Evolutionary conservation across 2,113 vertebrate species (phyloP).

Genomic region (Dissostichus mawsoni): DNA sequence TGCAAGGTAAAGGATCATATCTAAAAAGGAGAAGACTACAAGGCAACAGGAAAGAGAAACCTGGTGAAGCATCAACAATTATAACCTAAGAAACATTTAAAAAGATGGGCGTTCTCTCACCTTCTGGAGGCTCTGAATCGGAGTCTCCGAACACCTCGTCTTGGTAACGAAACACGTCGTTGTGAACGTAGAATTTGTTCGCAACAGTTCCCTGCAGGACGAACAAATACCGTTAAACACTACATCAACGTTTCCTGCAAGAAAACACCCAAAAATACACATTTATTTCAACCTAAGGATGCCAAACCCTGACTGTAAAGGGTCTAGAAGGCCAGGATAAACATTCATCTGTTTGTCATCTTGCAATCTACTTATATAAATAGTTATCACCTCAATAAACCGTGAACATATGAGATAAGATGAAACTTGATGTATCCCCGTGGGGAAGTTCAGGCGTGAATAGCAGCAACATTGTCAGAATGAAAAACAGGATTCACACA

Average conservation of each 20-base stretch:
- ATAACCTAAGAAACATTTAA: no score
- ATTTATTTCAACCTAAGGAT: fast-evolving
- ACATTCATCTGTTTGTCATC: no score
- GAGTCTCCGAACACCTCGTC: slow-evolving; percentile 98
- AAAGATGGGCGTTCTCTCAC: slow-evolving; percentile 72
- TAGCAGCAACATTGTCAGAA: no score
- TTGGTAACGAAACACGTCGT: slow-evolving; percentile 98
- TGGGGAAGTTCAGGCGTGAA: no score
- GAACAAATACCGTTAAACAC: no score
- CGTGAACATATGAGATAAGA: no score
- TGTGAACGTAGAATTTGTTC: slow-evolving; percentile 99
- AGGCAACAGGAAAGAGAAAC: not conserved
- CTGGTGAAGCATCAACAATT: no score
- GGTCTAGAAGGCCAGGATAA: no score
- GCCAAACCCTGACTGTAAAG: fast-evolving
- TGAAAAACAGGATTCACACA: no score
- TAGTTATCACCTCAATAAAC: no score
- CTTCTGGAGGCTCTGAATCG: slow-evolving; percentile 95
- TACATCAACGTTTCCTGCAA: not conserved
- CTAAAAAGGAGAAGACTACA: not conserved
- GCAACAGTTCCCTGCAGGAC: slow-evolving; percentile 91
- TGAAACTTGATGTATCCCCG: no score
- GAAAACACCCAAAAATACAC: not conserved
- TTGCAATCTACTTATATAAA: no score
- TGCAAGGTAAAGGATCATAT: not conserved